Percentiles rank a stretch among this genome's conserved stretches.
phyloP scores from a whole-genome alignment of 2,113 vertebrate species.

The Albula glossodonta region DNA sequence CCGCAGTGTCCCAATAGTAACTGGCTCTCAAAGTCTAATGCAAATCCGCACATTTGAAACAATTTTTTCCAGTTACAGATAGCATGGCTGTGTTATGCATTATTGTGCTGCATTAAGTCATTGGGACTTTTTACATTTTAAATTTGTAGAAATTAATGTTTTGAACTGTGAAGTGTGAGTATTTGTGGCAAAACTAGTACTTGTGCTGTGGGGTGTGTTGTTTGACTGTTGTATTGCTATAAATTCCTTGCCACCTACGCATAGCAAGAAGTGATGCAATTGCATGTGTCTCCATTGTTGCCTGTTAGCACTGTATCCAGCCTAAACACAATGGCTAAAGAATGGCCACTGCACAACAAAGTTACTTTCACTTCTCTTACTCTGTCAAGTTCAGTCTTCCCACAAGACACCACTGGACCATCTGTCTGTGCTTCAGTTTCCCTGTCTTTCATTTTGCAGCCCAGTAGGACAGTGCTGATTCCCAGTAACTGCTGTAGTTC shows the following conservation, averaged over 20 bases:
- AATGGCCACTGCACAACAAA: neutral
- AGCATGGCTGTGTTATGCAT: too few relatives aligned
- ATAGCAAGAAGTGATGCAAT: neutral
- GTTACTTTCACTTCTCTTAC: constrained; percentile 29
- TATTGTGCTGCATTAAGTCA: neutral
- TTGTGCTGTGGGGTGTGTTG: neutral
- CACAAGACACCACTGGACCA: constrained; percentile 65
- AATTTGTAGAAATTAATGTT: too few relatives aligned
- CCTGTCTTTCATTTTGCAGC: constrained; percentile 65
- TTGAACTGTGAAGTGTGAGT: too few relatives aligned
- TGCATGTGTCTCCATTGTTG: neutral
- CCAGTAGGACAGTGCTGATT: constrained; percentile 65
- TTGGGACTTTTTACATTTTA: neutral
- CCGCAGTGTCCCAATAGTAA: neutral
- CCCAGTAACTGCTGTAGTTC: constrained; percentile 52
- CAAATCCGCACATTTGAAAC: too few relatives aligned
- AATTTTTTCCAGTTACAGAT: too few relatives aligned
- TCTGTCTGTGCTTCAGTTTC: constrained; percentile 64
- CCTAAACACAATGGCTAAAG: constrained; percentile 3
- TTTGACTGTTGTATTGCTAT: neutral
- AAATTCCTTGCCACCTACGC: neutral
- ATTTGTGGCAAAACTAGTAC: too few relatives aligned
- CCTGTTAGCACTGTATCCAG: neutral
- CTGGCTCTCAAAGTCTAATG: too few relatives aligned
- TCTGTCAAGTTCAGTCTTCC: constrained; percentile 49